phyloP scores from a whole-genome alignment of 2,113 vertebrate genomes.

The Cacatua alba region DNA sequence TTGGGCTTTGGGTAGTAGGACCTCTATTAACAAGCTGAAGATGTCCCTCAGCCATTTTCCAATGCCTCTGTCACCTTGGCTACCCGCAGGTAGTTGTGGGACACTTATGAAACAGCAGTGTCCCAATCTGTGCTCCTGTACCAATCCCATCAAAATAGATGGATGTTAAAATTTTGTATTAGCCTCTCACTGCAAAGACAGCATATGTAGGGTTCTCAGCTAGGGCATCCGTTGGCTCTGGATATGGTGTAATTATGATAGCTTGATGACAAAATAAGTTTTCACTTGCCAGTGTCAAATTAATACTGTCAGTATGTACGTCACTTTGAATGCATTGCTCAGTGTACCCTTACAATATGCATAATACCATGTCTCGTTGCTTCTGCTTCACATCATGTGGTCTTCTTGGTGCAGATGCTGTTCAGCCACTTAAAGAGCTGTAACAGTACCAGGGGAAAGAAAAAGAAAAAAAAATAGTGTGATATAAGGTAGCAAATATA shows the following conservation, averaged over 20 bases:
- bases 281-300: conserved; percentile 49
- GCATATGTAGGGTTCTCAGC: not conserved
- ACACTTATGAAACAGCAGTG: not conserved
- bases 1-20: not conserved
- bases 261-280: conserved; percentile 62
- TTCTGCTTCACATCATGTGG: conserved; percentile 54
- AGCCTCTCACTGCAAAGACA: not conserved
- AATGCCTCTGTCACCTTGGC: not conserved
- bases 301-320: conserved; percentile 51
- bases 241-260: conserved; percentile 32
- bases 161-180: not conserved
- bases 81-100: not conserved
- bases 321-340: not conserved
- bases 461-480: not conserved
- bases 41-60: not conserved
- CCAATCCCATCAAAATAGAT: not conserved
- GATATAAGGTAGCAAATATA: not conserved
- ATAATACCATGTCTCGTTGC: not conserved
- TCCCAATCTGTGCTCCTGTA: not conserved
- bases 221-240: conserved; percentile 45
- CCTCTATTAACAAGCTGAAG: not conserved
- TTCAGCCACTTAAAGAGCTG: conserved; percentile 52
- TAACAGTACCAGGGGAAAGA: not conserved
- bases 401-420: conserved; percentile 51
- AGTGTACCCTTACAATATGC: conserved; percentile 13